phyloP scores from a whole-genome alignment of 2,797 vertebrate genomes.

The Etheostoma nigrum region DNA sequence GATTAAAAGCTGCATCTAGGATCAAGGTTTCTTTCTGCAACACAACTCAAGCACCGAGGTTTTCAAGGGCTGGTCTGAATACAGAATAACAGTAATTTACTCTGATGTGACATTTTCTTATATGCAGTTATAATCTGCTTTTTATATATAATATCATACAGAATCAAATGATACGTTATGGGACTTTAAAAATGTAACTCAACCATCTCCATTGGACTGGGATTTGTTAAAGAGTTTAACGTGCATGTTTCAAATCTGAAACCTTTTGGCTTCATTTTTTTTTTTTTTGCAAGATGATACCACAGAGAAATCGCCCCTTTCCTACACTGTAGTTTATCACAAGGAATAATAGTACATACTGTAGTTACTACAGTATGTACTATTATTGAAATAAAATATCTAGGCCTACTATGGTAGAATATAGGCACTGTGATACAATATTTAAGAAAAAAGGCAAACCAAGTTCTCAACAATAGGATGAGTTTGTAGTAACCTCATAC shows the following conservation, averaged over 20 bases:
- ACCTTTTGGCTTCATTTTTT: not conserved
- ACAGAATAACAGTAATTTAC: constrained; percentile 23
- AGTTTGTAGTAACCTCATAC: not conserved
- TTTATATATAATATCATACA: constrained; percentile 48
- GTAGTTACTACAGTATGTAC: not conserved
- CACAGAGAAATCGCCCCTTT: not conserved
- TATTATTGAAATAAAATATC: not conserved
- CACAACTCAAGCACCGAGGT: not conserved
- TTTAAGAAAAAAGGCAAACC: not conserved
- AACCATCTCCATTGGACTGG: not conserved
- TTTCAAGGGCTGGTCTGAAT: not conserved
- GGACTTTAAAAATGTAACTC: not conserved
- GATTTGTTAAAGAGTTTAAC: not conserved
- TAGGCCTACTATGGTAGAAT: not conserved
- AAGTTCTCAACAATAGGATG: not conserved
- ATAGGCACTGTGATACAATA: not conserved
- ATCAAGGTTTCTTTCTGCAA: constrained; percentile 7
- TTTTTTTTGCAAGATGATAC: not conserved
- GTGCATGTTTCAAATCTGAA: not conserved
- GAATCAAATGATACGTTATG: not conserved
- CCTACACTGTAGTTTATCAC: too few relatives aligned
- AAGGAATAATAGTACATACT: too few relatives aligned
- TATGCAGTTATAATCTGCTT: constrained; percentile 62
- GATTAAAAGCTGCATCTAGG: constrained; percentile 12
- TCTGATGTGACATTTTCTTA: constrained; percentile 65